Evolutionary conservation across 2,113 vertebrate species (phyloP), one percentile per base, ranked within the genome.

Genomic region (Microcebus lehilahytsara): DNA sequence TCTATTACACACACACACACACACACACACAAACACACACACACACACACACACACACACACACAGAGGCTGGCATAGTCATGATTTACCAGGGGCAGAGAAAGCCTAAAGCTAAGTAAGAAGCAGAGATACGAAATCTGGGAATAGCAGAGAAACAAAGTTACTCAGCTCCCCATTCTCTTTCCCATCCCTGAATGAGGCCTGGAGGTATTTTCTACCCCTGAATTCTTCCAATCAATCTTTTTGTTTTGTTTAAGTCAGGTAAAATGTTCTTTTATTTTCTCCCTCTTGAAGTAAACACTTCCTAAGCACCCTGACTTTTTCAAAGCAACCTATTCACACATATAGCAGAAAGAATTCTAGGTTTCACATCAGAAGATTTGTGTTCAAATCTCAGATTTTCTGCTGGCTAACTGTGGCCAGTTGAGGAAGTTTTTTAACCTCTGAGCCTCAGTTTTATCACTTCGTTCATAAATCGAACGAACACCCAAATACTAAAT

Each of bases 241-340:
- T 66, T 89, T 85, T 23, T 89, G 86, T 58, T 85, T 74, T 42
- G 27, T 66, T 78, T 67, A 96, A 88, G 40, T 72, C 49, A 88
- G 37, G 51, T 62, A 56, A 74, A 75, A 16, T 66, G 7, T 40
- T 58, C 0, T 7, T 62, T 0, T 66, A 19, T 40, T 46, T 67
- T 51, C 27, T 27, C 16, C 5, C n/a, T 27, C 34, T 46, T 75
- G 46, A 78, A 79, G 53, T 34, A 93, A 91, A 62, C 6, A 69
- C 19, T 71, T 78, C 30, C 53, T 89, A 60, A 91, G 71, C 4
- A 91, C 12, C 7, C 49, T 87, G 56, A 78, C 3, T 58, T 93
- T 87, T 66, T 83, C 40, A 93, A 91, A 91, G 79, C 37, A 91
- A 93, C 34, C 8, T 72, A 92, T 5, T 75, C 34, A 89, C 3